Percentiles rank a stretch among this genome's conserved stretches.
phyloP scores from a whole-genome alignment of 2,888 invertebrate genomes.

The Eupithecia inturbata region DNA sequence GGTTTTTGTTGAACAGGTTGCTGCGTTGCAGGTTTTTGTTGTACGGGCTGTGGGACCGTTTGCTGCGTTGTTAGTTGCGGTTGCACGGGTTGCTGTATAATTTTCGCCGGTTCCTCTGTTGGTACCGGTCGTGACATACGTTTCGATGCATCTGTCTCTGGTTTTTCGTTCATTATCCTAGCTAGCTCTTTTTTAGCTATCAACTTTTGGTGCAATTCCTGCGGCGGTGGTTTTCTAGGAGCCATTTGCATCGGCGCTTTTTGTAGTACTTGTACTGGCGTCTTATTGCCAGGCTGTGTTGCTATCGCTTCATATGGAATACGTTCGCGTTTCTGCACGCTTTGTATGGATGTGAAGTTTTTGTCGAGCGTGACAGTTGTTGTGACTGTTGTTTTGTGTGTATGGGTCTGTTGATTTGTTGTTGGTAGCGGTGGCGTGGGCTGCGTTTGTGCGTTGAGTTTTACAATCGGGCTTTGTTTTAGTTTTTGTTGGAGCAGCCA shows the following conservation, averaged over 20 bases:
- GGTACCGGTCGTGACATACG: neutral
- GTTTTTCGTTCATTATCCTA: neutral
- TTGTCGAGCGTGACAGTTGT: neutral
- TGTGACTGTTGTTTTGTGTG: neutral
- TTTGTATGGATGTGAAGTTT: neutral
- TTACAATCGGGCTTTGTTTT: slow-evolving; percentile 16
- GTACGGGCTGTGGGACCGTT: neutral
- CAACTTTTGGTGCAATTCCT: slow-evolving; percentile 8
- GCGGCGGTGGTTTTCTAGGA: slow-evolving; percentile 11
- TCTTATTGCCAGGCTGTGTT: neutral
- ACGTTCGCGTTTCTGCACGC: neutral
- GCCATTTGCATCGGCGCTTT: slow-evolving; percentile 5
- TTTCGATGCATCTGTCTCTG: neutral
- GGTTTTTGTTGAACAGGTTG: neutral
- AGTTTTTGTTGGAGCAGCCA: slow-evolving; percentile 28
- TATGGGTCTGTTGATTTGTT: neutral
- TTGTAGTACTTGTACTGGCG: neutral
- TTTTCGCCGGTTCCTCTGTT: neutral
- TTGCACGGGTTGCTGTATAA: neutral
- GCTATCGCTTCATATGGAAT: neutral
- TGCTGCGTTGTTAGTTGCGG: neutral
- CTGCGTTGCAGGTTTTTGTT: neutral
- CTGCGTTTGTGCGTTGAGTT: slow-evolving; percentile 2
- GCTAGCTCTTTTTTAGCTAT: slow-evolving; percentile 40
- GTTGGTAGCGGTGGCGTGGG: neutral